Evolutionary conservation across 2,888 invertebrate genomes (phyloP).

Genomic region (Ceramica pisi): DNA sequence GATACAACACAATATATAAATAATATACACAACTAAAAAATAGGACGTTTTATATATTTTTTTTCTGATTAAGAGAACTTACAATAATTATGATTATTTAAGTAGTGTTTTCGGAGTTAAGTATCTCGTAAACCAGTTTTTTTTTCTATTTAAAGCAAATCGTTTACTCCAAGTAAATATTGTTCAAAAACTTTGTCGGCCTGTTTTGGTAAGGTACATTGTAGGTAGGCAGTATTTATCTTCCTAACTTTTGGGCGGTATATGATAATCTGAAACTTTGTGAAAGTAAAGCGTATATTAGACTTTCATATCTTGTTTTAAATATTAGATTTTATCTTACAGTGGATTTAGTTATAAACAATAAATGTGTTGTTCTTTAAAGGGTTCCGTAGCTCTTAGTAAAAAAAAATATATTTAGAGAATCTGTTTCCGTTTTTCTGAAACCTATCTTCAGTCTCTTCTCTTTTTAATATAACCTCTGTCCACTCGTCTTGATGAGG

Average conservation of each 20-base stretch:
- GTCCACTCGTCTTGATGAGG: no score
- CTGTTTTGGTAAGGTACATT: constrained; percentile 3
- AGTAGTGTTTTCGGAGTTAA: no score
- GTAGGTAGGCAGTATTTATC: constrained; percentile 22
- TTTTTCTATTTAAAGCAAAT: no score
- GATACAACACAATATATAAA: no score
- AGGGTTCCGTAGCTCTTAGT: background rate
- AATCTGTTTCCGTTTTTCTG: no score
- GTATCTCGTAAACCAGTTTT: no score
- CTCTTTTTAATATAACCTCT: no score
- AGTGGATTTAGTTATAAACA: constrained; percentile 7
- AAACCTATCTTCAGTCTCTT: no score
- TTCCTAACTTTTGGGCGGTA: constrained; percentile 18
- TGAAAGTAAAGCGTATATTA: constrained; percentile 29
- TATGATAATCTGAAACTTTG: constrained; percentile 43
- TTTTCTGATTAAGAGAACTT: no score
- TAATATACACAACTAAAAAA: no score
- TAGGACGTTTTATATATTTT: no score
- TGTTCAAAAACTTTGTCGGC: background rate
- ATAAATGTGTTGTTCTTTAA: background rate
- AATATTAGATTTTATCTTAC: constrained; percentile 38
- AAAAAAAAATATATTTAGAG: background rate
- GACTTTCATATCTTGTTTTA: constrained; percentile 38
- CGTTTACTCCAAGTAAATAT: background rate
- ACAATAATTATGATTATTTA: no score